Conservation (phyloP, 2,888 invertebrate genomes). For the Drosophila paracracens region DNA sequence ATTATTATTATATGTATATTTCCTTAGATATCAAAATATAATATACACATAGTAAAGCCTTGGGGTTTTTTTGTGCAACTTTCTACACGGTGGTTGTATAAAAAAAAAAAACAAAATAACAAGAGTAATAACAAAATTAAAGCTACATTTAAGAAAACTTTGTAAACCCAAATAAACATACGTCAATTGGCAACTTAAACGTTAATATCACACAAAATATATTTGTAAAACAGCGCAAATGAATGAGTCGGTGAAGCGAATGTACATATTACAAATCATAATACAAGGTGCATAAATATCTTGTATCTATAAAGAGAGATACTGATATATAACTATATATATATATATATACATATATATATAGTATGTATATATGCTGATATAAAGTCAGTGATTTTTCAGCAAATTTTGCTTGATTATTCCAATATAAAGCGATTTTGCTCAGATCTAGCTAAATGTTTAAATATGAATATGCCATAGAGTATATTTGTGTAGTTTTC, state of each 20-base stretch:
- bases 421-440: constrained; percentile 36
- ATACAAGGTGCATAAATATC: constrained; percentile 36
- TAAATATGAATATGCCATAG: constrained; percentile 32
- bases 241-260: constrained; percentile 58
- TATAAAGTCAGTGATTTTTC: constrained; percentile 25
- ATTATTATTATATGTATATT: constrained; percentile 35
- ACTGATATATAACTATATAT: constrained; percentile 11
- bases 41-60: constrained; percentile 61
- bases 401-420: constrained; percentile 51
- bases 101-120: constrained; percentile 14
- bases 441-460: constrained; percentile 38
- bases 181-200: constrained; percentile 62
- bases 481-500: constrained; percentile 34
- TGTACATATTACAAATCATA: constrained; percentile 55
- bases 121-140: constrained; percentile 35
- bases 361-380: constrained; percentile 11
- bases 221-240: constrained; percentile 66
- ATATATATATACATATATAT: constrained; percentile 7
- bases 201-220: constrained; percentile 72
- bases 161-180: constrained; percentile 33
- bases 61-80: constrained; percentile 70
- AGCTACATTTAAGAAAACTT: constrained; percentile 19
- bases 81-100: constrained; percentile 70
- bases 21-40: constrained; percentile 46
- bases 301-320: constrained; percentile 19